Base-by-base conservation (phyloP, 2,113 vertebrate genomes). In the Emberiza fucata region DNA sequence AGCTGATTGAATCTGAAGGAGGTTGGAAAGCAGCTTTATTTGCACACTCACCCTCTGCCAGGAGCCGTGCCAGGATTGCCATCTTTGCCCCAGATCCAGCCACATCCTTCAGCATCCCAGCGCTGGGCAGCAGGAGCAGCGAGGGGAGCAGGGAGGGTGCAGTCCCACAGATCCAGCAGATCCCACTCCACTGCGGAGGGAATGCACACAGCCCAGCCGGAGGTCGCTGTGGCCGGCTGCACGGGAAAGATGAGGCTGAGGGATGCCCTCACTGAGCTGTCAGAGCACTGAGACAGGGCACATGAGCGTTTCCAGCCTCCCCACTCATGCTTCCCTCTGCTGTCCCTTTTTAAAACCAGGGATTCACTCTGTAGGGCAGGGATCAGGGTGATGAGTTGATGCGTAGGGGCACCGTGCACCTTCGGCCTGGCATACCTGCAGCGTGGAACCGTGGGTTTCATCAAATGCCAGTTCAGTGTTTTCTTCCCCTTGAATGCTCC, bases 161-260 rank as follows among this genome's bases (percentile, higher is more conserved):
- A 3, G 8, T 39, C 37, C 8, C 2, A 1, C n/a, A 14, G 4
- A 47, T 47, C 45, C 45, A 23, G 45, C 21, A 47, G 45, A 44
- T 44, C 65, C 35, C 24, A 1, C 5, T 63, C 23, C 35, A 10
- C 11, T 6, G 39, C 35, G 39, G 44, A 35, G 16, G 11, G 53
- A 59, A 28, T 33, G 3, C 4, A 37, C 1, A 0, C 4, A 20
- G 61, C 25, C 12, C 44, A 53, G 66, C 51, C 2, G 13, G 66
- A 76, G 28, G 59, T 37, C 0, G 0, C 45, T 8, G 33, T 47
- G 28, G 35, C 29, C 1, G 0, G n/a, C 24, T 5, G 24, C 63
- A 5, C 0, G 2, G 54, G 33, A 37, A 59, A 47, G 64, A 10
- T 12, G 61, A 29, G 48, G 14, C 21, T 22, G 14, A 76, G 48